Evolutionary conservation across 2,113 vertebrate genomes (phyloP).

Genomic region (Phyllopteryx taeniolatus): DNA sequence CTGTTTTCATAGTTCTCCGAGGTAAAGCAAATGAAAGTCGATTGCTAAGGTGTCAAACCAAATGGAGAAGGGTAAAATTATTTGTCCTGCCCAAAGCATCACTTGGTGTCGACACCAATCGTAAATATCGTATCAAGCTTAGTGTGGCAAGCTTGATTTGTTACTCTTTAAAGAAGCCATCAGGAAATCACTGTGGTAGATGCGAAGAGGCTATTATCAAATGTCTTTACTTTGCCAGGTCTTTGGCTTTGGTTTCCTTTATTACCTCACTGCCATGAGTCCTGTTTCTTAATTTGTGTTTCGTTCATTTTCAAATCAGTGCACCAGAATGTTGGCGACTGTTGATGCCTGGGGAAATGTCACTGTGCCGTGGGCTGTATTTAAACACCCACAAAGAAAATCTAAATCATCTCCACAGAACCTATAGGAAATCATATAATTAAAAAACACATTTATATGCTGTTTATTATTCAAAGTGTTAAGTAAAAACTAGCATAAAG

Average conservation of each 20-base stretch:
- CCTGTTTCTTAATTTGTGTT: background rate
- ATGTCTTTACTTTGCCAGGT: background rate
- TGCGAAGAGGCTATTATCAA: background rate
- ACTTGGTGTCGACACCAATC: slow-evolving; percentile 11
- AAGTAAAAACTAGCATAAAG: background rate
- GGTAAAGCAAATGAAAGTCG: slow-evolving; percentile 5
- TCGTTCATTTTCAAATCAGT: slow-evolving; percentile 4
- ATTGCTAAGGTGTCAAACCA: background rate
- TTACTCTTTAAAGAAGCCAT: background rate
- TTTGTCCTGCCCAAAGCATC: slow-evolving; percentile 32
- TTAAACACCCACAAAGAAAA: slow-evolving; percentile 13
- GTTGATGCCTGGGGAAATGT: slow-evolving; percentile 29
- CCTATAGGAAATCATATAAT: background rate
- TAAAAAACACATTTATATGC: background rate
- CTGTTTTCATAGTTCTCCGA: background rate
- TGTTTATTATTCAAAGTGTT: background rate
- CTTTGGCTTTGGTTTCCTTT: background rate
- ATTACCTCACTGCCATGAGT: background rate
- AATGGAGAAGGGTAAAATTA: background rate
- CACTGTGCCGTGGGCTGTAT: slow-evolving; percentile 1
- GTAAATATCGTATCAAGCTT: slow-evolving; percentile 4
- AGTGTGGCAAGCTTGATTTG: slow-evolving; percentile 16
- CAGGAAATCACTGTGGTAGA: background rate
- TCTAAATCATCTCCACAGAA: background rate
- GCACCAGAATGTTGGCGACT: background rate